Evolutionary conservation across 2,797 vertebrate species (phyloP), one percentile per base, ranked within the genome.

Genomic region (Parambassis ranga): DNA sequence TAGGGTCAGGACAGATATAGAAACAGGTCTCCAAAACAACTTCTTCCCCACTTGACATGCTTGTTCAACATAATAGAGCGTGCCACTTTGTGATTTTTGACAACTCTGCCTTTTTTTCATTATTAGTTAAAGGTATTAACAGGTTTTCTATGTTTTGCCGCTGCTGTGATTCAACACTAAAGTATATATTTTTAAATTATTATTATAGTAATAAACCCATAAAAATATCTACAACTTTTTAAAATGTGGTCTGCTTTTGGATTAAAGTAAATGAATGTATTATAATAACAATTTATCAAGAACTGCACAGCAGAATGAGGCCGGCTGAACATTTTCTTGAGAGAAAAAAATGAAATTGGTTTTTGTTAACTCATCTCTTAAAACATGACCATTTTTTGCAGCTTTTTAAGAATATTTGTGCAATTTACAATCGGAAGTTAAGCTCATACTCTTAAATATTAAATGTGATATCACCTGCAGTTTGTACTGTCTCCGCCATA

Each of bases 1-100:
- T 52, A 63, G 87, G 87, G 86, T 89, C 86, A 83, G 81, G 82
- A 89, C 90, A 47, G 81, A 90, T 90, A 83, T 91, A 90, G 90
- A 87, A 75, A 39, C 81, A 26, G 78, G 69, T 78, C 71, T 79
- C 75, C 76, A 66, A 78, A 83, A 81, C 85, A 84, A 79, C 80
- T 79, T 85, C 81, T 83, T 82, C 70, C 44, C 57, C 58, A 65
- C 64, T 72, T 83, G 56, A 75, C 73, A 81, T 50, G 65, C 61
- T 75, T 77, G 58, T 80, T 76, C 11, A 1, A 76, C 53, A 74
- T 79, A 77, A 84, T 64, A 35, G 48, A 63, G 9, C 4, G 19
- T 11, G 11, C 19, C 24, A 74, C 51, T 60, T 49, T 31, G 26
- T 14, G 27, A 46, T 76, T 67, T 46, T 16, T 52, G 9, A 56